Conservation (phyloP, 2,113 vertebrate species). For the Corydoras maculifer region DNA sequence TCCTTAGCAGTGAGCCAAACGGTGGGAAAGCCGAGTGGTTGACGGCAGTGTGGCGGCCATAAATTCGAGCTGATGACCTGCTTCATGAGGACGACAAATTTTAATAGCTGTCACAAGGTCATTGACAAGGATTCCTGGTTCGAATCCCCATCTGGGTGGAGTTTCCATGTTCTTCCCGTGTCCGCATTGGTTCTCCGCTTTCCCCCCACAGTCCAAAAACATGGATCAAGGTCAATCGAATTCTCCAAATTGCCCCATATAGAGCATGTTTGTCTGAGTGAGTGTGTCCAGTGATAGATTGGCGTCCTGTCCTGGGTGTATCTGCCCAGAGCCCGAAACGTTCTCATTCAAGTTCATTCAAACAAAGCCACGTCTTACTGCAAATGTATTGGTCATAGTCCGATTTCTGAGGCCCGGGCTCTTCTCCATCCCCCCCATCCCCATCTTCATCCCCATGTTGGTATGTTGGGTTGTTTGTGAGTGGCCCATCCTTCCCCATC, state of each 20-base stretch:
- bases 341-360: conserved; percentile 37
- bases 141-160: no score
- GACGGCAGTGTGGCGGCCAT: conserved; percentile 15
- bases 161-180: no score
- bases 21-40: conserved; percentile 32
- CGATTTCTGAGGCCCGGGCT: not conserved
- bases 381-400: not conserved
- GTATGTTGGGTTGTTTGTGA: conserved; percentile 34
- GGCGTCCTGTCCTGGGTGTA: no score
- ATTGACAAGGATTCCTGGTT: conserved; percentile 36
- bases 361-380: conserved; percentile 37
- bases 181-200: no score
- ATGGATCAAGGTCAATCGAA: no score
- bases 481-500: conserved; percentile 13
- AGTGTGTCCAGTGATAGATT: no score
- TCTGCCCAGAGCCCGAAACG: no score
- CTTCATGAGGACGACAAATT: conserved; percentile 47
- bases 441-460: conserved; percentile 10
- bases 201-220: no score
- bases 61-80: conserved; percentile 31
- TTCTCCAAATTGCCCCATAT: no score
- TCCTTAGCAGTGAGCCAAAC: conserved; percentile 27
- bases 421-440: not conserved
- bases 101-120: conserved; percentile 42
- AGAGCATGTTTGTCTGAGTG: no score